Conservation (phyloP, 2,888 invertebrate species). For the Orthonychiurus folsomi region DNA sequence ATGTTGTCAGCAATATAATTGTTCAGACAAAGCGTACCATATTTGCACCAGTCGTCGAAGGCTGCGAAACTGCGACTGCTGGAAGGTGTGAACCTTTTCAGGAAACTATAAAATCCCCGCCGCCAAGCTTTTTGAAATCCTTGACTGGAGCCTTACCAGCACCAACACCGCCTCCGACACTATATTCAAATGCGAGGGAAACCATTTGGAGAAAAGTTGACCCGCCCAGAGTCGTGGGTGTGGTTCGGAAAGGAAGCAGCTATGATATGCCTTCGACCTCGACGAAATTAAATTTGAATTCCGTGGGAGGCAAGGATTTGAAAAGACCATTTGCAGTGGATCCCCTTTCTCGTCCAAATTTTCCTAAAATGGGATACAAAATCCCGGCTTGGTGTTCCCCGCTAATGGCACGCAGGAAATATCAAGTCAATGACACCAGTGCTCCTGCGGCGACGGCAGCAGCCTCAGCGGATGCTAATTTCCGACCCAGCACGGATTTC, state of each 20-base stretch:
- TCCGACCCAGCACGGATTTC: conserved; percentile 16
- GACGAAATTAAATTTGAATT: no score
- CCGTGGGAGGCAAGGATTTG: no score
- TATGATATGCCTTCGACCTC: background rate
- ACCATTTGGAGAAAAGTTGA: background rate
- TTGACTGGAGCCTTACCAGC: no score
- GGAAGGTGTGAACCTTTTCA: conserved; percentile 3
- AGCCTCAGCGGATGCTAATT: background rate
- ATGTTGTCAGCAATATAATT: conserved; percentile 15
- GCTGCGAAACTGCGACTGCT: conserved; percentile 11
- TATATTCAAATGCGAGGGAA: background rate
- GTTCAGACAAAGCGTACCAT: conserved; percentile 34
- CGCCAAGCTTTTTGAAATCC: background rate
- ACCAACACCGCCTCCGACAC: background rate
- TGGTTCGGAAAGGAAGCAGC: conserved; percentile 1
- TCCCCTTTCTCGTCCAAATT: background rate
- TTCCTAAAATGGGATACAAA: conserved; percentile 13
- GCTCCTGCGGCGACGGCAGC: background rate
- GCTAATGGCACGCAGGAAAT: conserved; percentile 25
- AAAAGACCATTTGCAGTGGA: no score
- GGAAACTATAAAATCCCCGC: background rate
- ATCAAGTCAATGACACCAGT: background rate
- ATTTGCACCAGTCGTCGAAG: conserved; percentile 27
- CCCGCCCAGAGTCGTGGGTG: conserved; percentile 8
- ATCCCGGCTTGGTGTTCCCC: conserved; percentile 36